Percentiles rank a stretch among this genome's conserved stretches.
phyloP scores from a whole-genome alignment of 2,888 invertebrate genomes.

The Pediacus dermestoides region DNA sequence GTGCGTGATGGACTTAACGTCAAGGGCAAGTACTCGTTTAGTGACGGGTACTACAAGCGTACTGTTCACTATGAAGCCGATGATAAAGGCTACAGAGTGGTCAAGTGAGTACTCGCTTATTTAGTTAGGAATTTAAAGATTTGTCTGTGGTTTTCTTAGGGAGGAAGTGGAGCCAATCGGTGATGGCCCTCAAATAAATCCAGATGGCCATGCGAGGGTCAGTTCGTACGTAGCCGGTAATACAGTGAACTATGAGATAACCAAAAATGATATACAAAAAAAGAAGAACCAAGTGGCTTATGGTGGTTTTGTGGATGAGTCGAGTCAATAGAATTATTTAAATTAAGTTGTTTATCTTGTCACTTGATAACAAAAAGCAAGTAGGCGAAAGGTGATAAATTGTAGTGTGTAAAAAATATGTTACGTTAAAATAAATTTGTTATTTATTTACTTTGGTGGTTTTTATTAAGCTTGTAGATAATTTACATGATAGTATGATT shows the following conservation, averaged over 20 bases:
- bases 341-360: too few species aligned
- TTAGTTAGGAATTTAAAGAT: background rate
- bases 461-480: too few species aligned
- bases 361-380: too few species aligned
- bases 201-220: slow-evolving; percentile 46
- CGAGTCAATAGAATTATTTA: background rate
- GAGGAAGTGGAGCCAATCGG: slow-evolving; percentile 46
- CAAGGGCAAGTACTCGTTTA: slow-evolving; percentile 55
- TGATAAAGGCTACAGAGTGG: slow-evolving; percentile 57
- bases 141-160: slow-evolving; percentile 34
- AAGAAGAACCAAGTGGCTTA: slow-evolving; percentile 1
- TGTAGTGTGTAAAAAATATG: too few species aligned
- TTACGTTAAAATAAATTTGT: too few species aligned
- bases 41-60: slow-evolving; percentile 55
- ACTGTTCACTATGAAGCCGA: slow-evolving; percentile 58
- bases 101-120: slow-evolving; percentile 48
- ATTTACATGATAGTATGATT: too few species aligned
- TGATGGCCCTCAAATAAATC: slow-evolving; percentile 44
- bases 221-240: slow-evolving; percentile 42
- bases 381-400: too few species aligned
- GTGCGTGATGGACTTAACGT: slow-evolving; percentile 47
- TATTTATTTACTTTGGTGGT: too few species aligned
- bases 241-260: slow-evolving; percentile 44
- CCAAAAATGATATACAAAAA: slow-evolving; percentile 40
- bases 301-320: background rate